Base-by-base conservation (phyloP, 1,140 invertebrate genomes). In the Akabosia matsudoensis region DNA sequence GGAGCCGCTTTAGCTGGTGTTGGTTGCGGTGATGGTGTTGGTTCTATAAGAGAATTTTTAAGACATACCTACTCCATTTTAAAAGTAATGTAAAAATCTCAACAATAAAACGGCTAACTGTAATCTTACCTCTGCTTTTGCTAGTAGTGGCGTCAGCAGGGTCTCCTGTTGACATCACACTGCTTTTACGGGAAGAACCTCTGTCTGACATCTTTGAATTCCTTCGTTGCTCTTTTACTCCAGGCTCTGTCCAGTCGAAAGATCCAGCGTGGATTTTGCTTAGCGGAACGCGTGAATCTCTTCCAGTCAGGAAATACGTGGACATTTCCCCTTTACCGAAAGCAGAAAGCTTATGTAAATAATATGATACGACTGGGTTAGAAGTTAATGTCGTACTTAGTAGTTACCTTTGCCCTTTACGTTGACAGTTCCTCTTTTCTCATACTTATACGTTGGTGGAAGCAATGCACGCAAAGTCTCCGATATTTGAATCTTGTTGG, bases 401-500 rank as follows among this genome's bases (percentile, higher is more conserved):
- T 14, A 52, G 81, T 80, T 83, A 92, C 92, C 92, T 89, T 94
- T 94, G 51, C 92, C 93, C 85, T 95, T 95, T 0, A 95, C 83
- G 18, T 82, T 83, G n/a, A 86, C 85, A 16, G 45, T 74, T 18
- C 45, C 72, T 24, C 95, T 88, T 83, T 96, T 92, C 16, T 88
- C 88, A 1, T 95, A 90, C 78, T 88, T 88, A 83, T 96, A 98
- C 0, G 88, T 88, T 0, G 89, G 86, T 0, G 92, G 90, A 3
- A 98, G 85, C 3, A 93, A 85, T 79, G 92, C 88, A 82, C 89
- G 90, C 0, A 95, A 97, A 0, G 92, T 91, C 83, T 97, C 90
- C 0, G 95, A 97, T 80, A 98, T 94, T 82, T 98, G 96, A 79
- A 98, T 94, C 85, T 93, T 93, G 92, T 97, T 96, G 0, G 94